phyloP scores from a whole-genome alignment of 2,888 invertebrate species.

The Parnassius mnemosyne region DNA sequence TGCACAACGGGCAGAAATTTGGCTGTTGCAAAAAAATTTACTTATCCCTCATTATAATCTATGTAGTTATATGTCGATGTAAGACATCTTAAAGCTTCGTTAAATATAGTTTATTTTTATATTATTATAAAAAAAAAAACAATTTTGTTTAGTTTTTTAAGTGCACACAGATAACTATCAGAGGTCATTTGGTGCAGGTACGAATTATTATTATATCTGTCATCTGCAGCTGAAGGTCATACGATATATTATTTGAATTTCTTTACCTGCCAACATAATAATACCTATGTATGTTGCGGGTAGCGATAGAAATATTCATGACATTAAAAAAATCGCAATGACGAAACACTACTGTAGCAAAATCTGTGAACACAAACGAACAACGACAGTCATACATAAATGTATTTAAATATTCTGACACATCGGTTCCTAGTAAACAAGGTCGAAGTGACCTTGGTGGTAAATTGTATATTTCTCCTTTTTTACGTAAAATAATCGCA shows the following conservation, averaged over 20 bases:
- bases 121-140: neutral
- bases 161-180: neutral
- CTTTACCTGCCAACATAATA: conserved; percentile 11
- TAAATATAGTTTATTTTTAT: too few species aligned
- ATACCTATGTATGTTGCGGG: neutral
- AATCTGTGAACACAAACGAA: conserved; percentile 33
- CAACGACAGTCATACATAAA: conserved; percentile 38
- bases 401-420: conserved; percentile 54
- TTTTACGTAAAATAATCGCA: conserved; percentile 62
- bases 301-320: neutral
- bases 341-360: conserved; percentile 26
- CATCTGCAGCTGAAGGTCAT: conserved; percentile 2
- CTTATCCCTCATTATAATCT: too few species aligned
- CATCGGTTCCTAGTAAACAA: conserved; percentile 71
- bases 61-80: too few species aligned
- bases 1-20: too few species aligned
- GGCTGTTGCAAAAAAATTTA: too few species aligned
- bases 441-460: conserved; percentile 66
- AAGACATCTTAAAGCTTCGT: too few species aligned
- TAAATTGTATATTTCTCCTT: conserved; percentile 64
- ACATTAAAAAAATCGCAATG: conserved; percentile 17
- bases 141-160: neutral
- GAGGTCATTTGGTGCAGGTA: conserved; percentile 18
- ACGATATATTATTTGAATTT: conserved; percentile 11
- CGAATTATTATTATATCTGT: conserved; percentile 9